phyloP scores from a whole-genome alignment of 64 coral and sea anemone genomes.

The Dendronephthya gigantea region DNA sequence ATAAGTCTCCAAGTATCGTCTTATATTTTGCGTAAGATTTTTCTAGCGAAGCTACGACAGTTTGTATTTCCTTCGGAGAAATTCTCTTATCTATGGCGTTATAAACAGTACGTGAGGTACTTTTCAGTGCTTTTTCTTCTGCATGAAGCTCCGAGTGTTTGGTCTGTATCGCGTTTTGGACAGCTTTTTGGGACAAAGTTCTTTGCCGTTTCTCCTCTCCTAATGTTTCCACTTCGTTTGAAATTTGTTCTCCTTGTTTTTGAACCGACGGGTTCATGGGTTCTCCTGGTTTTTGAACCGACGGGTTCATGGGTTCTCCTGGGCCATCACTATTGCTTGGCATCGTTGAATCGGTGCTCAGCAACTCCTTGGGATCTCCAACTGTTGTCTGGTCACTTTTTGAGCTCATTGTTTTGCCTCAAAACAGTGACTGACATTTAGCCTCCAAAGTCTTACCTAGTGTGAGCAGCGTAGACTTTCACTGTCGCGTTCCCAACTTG shows the following conservation, averaged over 20 bases:
- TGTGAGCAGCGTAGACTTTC: neutral
- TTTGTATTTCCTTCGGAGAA: neutral
- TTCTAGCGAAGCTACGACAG: neutral
- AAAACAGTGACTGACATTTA: neutral
- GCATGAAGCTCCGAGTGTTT: neutral
- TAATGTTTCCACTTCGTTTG: neutral
- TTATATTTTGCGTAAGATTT: neutral
- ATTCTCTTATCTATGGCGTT: neutral
- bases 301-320: neutral
- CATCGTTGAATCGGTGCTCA: neutral
- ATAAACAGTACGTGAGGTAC: neutral
- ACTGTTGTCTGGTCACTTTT: neutral
- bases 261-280: neutral
- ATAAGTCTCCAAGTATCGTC: neutral
- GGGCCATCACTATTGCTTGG: neutral
- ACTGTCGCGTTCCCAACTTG: neutral
- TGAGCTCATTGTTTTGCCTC: neutral
- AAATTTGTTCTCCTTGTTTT: neutral
- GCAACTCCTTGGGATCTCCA: neutral
- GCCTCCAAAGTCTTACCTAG: neutral
- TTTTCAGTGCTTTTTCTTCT: neutral
- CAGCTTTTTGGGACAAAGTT: neutral
- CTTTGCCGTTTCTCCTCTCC: neutral
- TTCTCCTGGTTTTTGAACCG: neutral
- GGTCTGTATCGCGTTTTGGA: neutral